A percentile compares a stretch with the other conserved stretches of the same genome.
Conservation (phyloP, 1,140 invertebrate species). For the Proales similis region DNA sequence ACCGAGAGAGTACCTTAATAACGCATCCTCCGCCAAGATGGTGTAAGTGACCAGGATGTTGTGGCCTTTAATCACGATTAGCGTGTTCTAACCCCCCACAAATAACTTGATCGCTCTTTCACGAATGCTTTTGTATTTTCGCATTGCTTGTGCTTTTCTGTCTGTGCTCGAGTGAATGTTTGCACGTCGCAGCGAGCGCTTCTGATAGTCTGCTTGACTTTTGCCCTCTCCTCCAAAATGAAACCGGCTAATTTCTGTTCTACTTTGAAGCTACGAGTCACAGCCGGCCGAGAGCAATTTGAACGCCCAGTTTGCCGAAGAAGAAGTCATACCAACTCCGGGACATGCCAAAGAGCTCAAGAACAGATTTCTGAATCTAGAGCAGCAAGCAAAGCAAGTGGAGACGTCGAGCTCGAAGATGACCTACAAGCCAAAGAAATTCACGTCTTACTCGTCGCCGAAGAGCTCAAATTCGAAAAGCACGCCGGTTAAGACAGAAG, state of each 20-base stretch:
- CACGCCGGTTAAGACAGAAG: background rate
- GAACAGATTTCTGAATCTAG: conserved; percentile 15
- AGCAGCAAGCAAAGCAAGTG: conserved; percentile 36
- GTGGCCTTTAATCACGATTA: no score
- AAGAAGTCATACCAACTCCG: conserved; percentile 35
- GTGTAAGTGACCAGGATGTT: conserved; percentile 31
- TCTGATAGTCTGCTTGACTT: no score
- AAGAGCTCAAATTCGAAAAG: no score
- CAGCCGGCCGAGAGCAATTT: conserved; percentile 23
- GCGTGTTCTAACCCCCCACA: no score
- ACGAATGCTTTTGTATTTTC: background rate
- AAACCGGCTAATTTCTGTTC: background rate
- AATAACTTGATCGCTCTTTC: background rate
- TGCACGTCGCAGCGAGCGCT: no score
- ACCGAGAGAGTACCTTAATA: conserved; percentile 17
- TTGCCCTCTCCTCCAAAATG: background rate
- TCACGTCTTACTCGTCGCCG: conserved; percentile 24
- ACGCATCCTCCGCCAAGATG: conserved; percentile 13
- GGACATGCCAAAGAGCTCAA: conserved; percentile 33
- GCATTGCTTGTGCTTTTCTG: background rate
- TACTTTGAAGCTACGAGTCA: conserved; percentile 18
- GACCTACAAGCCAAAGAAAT: conserved; percentile 36
- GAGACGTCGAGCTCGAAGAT: conserved; percentile 29
- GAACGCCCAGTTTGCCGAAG: conserved; percentile 10
- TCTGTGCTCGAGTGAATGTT: background rate